Base-by-base conservation (phyloP, 2,113 vertebrate genomes). In the Daphoenositta chrysoptera region DNA sequence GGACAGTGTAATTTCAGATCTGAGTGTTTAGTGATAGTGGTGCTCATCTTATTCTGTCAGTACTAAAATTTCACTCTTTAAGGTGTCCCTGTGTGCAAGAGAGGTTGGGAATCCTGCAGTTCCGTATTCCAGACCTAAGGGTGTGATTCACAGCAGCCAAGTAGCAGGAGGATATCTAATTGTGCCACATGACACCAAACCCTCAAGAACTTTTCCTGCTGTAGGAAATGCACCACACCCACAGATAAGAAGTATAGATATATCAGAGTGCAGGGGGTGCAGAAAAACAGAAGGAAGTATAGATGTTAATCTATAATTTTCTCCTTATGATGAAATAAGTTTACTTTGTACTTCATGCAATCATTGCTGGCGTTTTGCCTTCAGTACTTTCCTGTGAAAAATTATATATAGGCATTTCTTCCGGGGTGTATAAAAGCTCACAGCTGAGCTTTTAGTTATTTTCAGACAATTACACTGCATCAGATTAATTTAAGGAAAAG, bases 141-240 rank as follows among this genome's bases (percentile, higher is more conserved):
- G 18, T 68, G 47, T 79, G 83, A 85, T 90, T 57, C 76, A 45
- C 21, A 48, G 39, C 58, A 26, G 19, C 28, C 44, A 76, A 87
- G 37, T 20, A 89, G 69, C 54, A 72, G 53, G 22, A 77, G n/a
- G 28, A 77, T 73, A 68, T 53, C 33, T 18, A 61, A 39, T 3
- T 11, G 24, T 42, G 89, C 91, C 96, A 89, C 56, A 39, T 12
- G 66, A 92, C 78, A 77, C 48, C 71, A 27, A 96, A 69, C 39
- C 47, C 56, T 44, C 10, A 9, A 70, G 47, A 84, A 93, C 71
- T 87, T 87, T 83, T 79, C 83, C 72, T 37, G 4, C 51, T 23
- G 37, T 47, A 93, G 85, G 96, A 88, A 96, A 94, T 28, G 22
- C 54, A 93, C 87, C 42, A 53, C 79, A 80, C 85, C 86, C 82